Evolutionary conservation across 2,888 invertebrate genomes (phyloP), one percentile per base, ranked within the genome.

Genomic region (Callyntrura guangdongensis): DNA sequence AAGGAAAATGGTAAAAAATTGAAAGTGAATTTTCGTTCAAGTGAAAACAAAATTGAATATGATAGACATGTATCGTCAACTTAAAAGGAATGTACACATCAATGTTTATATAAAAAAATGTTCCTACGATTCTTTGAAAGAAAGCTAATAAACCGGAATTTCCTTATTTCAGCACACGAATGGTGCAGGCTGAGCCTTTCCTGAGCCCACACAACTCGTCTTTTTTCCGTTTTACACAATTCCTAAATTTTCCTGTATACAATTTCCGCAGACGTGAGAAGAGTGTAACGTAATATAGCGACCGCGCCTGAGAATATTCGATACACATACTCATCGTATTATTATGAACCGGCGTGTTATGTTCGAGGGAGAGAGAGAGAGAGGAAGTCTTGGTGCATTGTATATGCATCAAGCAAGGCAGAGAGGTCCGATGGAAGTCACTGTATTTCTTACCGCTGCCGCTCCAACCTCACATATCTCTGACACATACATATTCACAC

Each of bases 141-240:
- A 89, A 61, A 77, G 89, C 89, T 89, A 89, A 89, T 89, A 89
- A 89, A 89, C 83, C 67, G 89, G 83, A 89, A 89, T 89, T 83
- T 83, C 61, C 89, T 22, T 89, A 69, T 82, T 88, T 72, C 69
- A 61, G 74, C 47, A 89, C 74, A 83, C 69, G 82, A 83, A 67
- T 72, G 36, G 36, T 36, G 72, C 67, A n/a, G n/a, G 27, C 27
- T 14, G 14, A 72, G 25, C 45, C n/a, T 3, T 12, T 17, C 36
- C 17, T 72, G 36, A 36, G 14, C 3, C 67, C 27, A 27, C 36
- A 45, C 36, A 5, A 6, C 25, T 27, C 14, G n/a, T 64, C n/a
- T 72, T 20, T 72, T 72, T 45, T 47, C 14, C 45, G 72, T 25
- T 67, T 67, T 20, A 36, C 14, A 67, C 25, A 67, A 67, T 11